Conservation (phyloP, 2,888 invertebrate genomes). For the Augochlorella aurata region DNA sequence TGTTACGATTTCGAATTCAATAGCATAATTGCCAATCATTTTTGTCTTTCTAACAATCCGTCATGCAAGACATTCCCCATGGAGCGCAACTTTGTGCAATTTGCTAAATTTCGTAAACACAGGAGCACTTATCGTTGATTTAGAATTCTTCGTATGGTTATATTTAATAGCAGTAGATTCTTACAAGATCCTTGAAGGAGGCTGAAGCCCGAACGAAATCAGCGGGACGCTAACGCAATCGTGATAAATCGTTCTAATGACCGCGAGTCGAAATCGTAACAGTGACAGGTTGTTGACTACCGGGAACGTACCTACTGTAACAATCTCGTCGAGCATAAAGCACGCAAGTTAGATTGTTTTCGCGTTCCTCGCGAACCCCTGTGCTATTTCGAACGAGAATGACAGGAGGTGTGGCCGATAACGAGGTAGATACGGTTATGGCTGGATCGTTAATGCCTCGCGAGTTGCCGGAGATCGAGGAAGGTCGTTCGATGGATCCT, state of each 20-base stretch:
- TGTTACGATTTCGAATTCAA: no score
- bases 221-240: no score
- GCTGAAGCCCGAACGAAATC: no score
- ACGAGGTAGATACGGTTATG: constrained; percentile 56
- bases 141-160: no score
- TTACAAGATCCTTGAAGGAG: no score
- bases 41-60: no score
- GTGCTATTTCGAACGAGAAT: constrained; percentile 32
- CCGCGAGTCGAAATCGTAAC: constrained; percentile 48
- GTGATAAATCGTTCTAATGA: background rate
- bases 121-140: no score
- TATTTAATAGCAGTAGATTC: no score
- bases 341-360: constrained; percentile 61
- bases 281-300: constrained; percentile 54
- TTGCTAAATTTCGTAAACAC: no score
- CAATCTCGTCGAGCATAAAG: constrained; percentile 39
- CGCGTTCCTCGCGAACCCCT: constrained; percentile 39
- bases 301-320: constrained; percentile 48
- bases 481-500: constrained; percentile 46
- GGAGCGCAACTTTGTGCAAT: no score
- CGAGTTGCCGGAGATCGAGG: constrained; percentile 52
- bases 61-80: no score
- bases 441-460: constrained; percentile 38
- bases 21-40: no score
- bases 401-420: constrained; percentile 60